Evolutionary conservation across 2,797 vertebrate species (phyloP), one percentile per base, ranked within the genome.

Genomic region (Poliocrania exsul): DNA sequence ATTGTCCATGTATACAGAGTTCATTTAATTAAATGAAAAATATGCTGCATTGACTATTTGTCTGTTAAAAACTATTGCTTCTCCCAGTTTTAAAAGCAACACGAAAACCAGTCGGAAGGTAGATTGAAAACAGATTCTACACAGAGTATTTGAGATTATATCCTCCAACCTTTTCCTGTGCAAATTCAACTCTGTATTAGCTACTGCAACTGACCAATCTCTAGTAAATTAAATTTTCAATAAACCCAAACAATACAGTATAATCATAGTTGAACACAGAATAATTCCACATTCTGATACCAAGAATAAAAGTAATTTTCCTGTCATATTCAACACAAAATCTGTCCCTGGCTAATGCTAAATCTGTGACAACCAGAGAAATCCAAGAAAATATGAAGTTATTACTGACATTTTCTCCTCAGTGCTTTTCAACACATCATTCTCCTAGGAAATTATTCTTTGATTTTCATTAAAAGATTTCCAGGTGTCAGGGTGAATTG

Each of bases 171-270:
- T 75, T 90, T 91, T 77, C 54, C 75, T 81, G 33, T 73, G 31
- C 56, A 92, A 53, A 28, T 61, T 91, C 70, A 93, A 18, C 13
- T 89, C 44, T 38, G 4, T 64, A 53, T 78, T 83, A 90, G 70
- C 94, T 93, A 82, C 91, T 91, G 64, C 49, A 92, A 50, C 50
- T 71, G 70, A 94, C 10, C 20, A 17, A 53, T 73, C 85, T 82
- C 92, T 88, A 93, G 88, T 92, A 86, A 89, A 95, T 93, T 77
- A 81, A 15, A 71, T 84, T 81, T 91, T 67, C 88, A 95, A 90
- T 81, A 54, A 86, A 93, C 16, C 0, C 28, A 91, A 91, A 64
- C 16, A 20, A 42, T 67, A 40, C 16, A 85, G 24, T 21, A 14
- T 64, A 90, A 93, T 25, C 14, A 0, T 71, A 94, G 73, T 20